Evolutionary conservation across 2,113 vertebrate species (phyloP), one percentile per base, ranked within the genome.

Genomic region (Tangachromis dhanisi): DNA sequence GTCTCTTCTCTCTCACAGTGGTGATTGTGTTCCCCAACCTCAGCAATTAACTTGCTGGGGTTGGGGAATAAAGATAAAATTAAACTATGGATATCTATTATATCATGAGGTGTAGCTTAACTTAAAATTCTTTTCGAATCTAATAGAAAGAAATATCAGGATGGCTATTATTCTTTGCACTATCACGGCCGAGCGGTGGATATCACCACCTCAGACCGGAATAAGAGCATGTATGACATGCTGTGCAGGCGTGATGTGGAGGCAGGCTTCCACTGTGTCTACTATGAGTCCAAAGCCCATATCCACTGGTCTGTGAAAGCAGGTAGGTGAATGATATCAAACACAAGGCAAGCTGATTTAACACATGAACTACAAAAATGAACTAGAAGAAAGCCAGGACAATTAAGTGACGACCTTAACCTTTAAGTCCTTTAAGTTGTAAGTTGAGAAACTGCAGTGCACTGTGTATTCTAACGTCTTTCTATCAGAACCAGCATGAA

Each of bases 261-360:
- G 98, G 98, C 98, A 1, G 98, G 98, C 53, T 98, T 99, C 88
- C 97, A 99, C 95, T 99, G 98, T 98, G 98, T 99, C 81, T 98
- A 98, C 93, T 99, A 98, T 1, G 98, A 99, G 83, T 99, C 98
- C 94, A 99, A 99, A 91, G 98, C 98, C 0, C 99, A 99, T 92
- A 98, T 99, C 92, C 98, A 99, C 95, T 99, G 98, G 93, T 99
- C 98, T 0, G 99, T 99, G 89, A 99, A 99, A 97, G 98, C 99
- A 96, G 99, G 99, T 99, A 94, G 92, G 96, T 71, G n/a, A 26
- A 71, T 26, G 38, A 24, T 71, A 24, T 71, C 12, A 9, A 38
- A 68, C 19, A 68, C 19, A 21, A 68, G 63, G 33, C 19, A 8
- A 68, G 33, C 3, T 68, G 63, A 38, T 66, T 66, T 2, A n/a